Evolutionary conservation across 1,140 invertebrate genomes (phyloP).

Genomic region (Drosophila nigrodunni): DNA sequence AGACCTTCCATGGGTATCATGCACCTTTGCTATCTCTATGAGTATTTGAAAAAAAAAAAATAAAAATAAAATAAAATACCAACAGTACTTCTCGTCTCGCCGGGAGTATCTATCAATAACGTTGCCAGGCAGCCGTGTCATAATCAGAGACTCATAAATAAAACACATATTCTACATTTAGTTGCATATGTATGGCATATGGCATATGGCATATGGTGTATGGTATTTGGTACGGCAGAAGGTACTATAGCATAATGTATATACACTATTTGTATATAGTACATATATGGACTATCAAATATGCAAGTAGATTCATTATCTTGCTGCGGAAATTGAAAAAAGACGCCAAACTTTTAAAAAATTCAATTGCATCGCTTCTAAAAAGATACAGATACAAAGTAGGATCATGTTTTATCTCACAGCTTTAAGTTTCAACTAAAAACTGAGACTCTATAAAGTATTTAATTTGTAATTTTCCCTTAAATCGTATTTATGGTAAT

Average conservation of each 20-base stretch:
- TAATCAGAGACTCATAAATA: constrained; percentile 67
- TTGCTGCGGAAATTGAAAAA: neutral
- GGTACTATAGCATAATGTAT: no score
- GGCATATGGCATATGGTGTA: neutral
- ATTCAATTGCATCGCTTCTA: neutral
- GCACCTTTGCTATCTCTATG: constrained; percentile 16
- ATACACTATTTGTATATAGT: neutral
- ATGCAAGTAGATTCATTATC: constrained; percentile 5
- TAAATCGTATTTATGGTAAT: neutral
- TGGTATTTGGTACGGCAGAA: neutral
- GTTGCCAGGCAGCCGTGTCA: constrained; percentile 40
- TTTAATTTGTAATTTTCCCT: no score
- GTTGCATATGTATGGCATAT: constrained; percentile 10
- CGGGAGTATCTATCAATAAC: constrained; percentile 23
- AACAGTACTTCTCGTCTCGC: neutral
- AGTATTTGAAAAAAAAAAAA: neutral
- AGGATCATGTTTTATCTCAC: no score
- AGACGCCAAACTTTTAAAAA: neutral
- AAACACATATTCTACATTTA: constrained; percentile 11
- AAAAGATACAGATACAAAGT: neutral
- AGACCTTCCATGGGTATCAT: constrained; percentile 13
- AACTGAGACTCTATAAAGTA: neutral
- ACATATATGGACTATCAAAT: constrained; percentile 3
- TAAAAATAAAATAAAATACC: neutral
- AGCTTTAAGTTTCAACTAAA: no score